Evolutionary conservation across 2,797 vertebrate species (phyloP).

Genomic region (Odontamblyopus rebecca): DNA sequence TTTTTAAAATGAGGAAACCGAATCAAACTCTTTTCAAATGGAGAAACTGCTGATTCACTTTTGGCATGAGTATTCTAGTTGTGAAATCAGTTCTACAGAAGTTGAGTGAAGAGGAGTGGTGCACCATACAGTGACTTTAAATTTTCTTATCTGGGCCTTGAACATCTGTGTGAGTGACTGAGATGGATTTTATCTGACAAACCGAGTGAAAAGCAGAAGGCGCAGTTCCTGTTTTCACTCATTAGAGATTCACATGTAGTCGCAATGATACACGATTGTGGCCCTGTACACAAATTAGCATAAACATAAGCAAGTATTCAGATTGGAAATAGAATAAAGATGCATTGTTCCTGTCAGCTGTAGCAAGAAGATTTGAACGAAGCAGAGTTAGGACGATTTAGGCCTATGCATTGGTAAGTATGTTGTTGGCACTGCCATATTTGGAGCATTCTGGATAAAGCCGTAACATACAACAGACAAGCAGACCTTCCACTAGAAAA

Average conservation of each 20-base stretch:
- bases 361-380: too few species aligned
- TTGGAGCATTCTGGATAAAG: too few species aligned
- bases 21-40: too few species aligned
- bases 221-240: neutral
- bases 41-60: neutral
- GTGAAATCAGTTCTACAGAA: conserved; percentile 6
- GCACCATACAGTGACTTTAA: conserved; percentile 8
- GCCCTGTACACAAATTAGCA: too few species aligned
- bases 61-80: neutral
- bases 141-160: neutral
- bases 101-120: neutral
- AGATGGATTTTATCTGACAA: conserved; percentile 10
- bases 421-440: too few species aligned
- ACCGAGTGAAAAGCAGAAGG: conserved; percentile 13
- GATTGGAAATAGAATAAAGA: neutral
- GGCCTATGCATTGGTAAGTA: too few species aligned
- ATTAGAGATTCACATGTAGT: conserved; percentile 1
- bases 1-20: too few species aligned
- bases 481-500: too few species aligned
- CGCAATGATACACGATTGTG: neutral
- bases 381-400: too few species aligned
- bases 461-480: too few species aligned
- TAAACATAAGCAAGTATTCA: conserved; percentile 32
- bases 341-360: too few species aligned
- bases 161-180: conserved; percentile 13